Conservation (phyloP, 1,140 invertebrate genomes). For the Calliphora vicina region DNA sequence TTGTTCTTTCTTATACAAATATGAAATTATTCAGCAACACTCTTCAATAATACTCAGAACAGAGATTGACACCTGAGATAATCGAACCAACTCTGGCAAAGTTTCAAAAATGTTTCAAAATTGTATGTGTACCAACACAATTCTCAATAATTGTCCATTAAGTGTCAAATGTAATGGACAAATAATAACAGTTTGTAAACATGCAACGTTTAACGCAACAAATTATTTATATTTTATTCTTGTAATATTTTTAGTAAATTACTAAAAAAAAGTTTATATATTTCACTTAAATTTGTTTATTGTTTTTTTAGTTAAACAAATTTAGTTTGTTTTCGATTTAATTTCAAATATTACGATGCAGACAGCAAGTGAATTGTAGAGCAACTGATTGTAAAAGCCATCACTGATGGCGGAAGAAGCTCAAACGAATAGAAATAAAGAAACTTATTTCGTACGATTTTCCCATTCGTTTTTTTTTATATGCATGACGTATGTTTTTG, state of each 20-base stretch:
- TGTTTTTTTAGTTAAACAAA: background rate
- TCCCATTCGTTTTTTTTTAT: background rate
- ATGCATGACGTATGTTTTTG: background rate
- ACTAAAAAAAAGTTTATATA: background rate
- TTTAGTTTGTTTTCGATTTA: background rate
- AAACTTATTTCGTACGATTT: background rate
- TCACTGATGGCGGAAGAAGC: constrained; percentile 19
- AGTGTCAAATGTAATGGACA: background rate
- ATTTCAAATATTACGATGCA: constrained; percentile 13
- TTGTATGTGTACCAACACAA: background rate
- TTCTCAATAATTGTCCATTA: background rate
- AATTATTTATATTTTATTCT: no score
- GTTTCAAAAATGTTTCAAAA: background rate
- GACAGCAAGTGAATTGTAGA: constrained; percentile 20
- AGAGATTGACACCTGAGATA: background rate
- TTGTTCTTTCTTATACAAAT: background rate
- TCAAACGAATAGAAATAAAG: constrained; percentile 7
- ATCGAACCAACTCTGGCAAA: background rate
- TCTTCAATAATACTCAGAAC: background rate
- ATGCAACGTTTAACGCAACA: background rate
- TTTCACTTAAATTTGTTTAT: background rate
- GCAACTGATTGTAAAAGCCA: constrained; percentile 30
- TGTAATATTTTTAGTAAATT: background rate
- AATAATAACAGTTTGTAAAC: background rate
- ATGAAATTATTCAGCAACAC: no score